phyloP scores from a whole-genome alignment of 2,888 invertebrate genomes.

The Meteorus colon region DNA sequence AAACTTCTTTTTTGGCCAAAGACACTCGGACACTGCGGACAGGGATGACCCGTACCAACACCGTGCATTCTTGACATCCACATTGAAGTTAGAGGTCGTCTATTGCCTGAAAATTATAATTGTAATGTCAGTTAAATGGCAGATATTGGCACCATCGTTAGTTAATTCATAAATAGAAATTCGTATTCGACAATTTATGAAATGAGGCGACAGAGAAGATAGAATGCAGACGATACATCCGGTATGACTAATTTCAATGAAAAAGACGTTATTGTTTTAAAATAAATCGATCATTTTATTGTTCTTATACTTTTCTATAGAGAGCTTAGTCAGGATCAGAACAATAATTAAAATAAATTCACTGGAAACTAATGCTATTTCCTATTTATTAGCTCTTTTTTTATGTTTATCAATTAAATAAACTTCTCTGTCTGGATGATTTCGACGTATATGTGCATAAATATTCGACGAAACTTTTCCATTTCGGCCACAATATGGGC shows the following conservation, averaged over 20 bases:
- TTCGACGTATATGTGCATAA: slow-evolving; percentile 64
- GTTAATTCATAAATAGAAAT: background rate
- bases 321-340: background rate
- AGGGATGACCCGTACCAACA: slow-evolving; percentile 52
- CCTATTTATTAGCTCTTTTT: background rate
- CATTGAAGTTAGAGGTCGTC: slow-evolving; percentile 29
- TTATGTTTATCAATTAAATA: slow-evolving; percentile 64
- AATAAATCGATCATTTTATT: too few relatives aligned
- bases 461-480: slow-evolving; percentile 68
- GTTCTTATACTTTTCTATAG: too few relatives aligned
- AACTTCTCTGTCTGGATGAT: slow-evolving; percentile 62
- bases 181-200: background rate
- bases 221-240: too few relatives aligned
- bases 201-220: background rate
- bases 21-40: slow-evolving; percentile 63
- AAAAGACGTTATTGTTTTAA: too few relatives aligned
- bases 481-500: slow-evolving; percentile 68
- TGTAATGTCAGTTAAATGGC: slow-evolving; percentile 42
- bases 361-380: background rate
- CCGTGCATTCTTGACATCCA: slow-evolving; percentile 1
- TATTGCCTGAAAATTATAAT: slow-evolving; percentile 51
- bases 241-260: too few relatives aligned
- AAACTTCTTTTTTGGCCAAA: slow-evolving; percentile 60
- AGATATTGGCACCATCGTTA: background rate
- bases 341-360: background rate